phyloP scores from a whole-genome alignment of 1,140 invertebrate species.

The Aphelenchoides fujianensis region DNA sequence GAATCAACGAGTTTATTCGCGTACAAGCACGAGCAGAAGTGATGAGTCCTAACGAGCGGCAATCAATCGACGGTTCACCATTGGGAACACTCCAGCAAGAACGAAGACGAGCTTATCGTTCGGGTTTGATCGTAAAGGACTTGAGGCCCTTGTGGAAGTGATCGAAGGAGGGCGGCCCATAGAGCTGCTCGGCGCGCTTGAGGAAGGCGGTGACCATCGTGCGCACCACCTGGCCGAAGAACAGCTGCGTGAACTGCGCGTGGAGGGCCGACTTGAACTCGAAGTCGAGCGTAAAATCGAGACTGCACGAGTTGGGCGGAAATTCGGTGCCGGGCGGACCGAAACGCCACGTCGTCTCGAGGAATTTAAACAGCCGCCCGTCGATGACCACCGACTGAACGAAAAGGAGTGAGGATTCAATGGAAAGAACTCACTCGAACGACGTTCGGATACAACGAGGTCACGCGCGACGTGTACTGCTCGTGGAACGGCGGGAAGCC shows the following conservation, averaged over 20 bases:
- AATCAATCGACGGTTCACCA: background rate
- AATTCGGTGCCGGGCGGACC: constrained; percentile 79
- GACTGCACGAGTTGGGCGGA: constrained; percentile 74
- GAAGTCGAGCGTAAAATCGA: constrained; percentile 82
- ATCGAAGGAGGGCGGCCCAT: constrained; percentile 68
- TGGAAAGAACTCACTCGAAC: constrained; percentile 65
- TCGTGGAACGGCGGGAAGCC: constrained; percentile 84
- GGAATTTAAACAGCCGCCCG: constrained; percentile 82
- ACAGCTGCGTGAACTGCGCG: constrained; percentile 81
- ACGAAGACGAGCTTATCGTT: background rate
- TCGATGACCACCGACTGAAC: constrained; percentile 78
- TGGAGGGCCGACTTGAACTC: constrained; percentile 81
- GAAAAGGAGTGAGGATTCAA: constrained; percentile 13
- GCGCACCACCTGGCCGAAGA: constrained; percentile 90
- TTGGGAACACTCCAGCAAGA: background rate
- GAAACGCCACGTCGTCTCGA: constrained; percentile 87
- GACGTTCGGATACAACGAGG: constrained; percentile 72
- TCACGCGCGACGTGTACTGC: constrained; percentile 82
- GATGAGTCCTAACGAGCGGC: no score
- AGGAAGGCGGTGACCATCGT: constrained; percentile 93
- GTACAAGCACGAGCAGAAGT: no score
- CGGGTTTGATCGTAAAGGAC: background rate
- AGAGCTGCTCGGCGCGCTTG: constrained; percentile 74
- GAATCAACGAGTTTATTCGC: no score
- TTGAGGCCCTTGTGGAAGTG: background rate